Conservation (phyloP, 2,888 invertebrate genomes). For the Fragum whitleyi region DNA sequence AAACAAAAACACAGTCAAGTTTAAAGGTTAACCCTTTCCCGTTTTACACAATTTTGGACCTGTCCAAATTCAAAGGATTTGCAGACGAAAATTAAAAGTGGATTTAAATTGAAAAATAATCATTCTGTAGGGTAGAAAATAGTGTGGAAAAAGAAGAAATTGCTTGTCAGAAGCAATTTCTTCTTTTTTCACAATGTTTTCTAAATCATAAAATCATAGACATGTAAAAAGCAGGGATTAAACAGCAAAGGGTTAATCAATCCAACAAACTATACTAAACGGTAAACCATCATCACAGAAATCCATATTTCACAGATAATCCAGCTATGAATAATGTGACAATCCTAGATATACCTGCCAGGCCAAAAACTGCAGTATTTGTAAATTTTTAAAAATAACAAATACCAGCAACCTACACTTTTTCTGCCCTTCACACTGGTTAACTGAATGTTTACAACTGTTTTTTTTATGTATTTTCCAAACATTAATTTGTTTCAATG, state of each 20-base stretch:
- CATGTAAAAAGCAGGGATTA: background rate
- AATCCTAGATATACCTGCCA: background rate
- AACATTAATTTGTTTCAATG: too few species aligned
- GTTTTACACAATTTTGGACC: too few species aligned
- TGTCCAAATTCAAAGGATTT: too few species aligned
- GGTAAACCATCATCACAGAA: background rate
- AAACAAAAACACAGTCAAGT: too few species aligned
- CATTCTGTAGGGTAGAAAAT: too few species aligned
- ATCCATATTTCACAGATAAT: background rate
- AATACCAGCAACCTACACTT: background rate
- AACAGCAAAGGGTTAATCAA: background rate
- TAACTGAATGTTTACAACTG: too few species aligned
- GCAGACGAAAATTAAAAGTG: too few species aligned
- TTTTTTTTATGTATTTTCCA: too few species aligned
- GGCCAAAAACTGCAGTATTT: constrained; percentile 1
- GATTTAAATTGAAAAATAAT: too few species aligned
- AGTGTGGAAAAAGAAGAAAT: too few species aligned
- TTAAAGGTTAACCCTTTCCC: too few species aligned
- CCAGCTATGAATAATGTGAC: background rate
- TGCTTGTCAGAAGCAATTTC: background rate
- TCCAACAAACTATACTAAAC: too few species aligned
- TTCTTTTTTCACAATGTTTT: background rate
- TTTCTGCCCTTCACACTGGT: background rate
- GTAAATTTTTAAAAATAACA: background rate
- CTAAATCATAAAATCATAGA: background rate